Percentiles rank a stretch among this genome's conserved stretches.
Evolutionary conservation across 2,113 vertebrate species (phyloP).

Genomic region (Rhea pennata): DNA sequence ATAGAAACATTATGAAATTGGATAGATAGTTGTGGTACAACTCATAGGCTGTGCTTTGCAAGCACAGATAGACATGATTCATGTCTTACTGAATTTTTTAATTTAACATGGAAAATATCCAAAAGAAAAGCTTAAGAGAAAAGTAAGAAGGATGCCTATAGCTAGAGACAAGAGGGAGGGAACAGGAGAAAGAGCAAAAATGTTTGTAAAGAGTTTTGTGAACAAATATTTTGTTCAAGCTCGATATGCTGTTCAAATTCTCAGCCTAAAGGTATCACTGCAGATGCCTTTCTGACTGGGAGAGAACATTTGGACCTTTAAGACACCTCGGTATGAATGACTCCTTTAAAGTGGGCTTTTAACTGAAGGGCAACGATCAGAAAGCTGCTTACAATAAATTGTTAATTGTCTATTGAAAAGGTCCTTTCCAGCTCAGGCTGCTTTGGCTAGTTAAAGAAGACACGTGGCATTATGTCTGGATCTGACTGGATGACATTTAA

Average conservation of each 20-base stretch:
- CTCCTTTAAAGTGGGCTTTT: background rate
- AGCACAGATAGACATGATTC: background rate
- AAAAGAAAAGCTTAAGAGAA: background rate
- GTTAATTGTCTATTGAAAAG: background rate
- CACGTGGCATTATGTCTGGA: background rate
- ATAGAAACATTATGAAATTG: background rate
- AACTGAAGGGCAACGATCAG: fast-evolving
- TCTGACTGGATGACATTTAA: background rate
- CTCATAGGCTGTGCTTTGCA: background rate
- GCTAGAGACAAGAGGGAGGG: background rate
- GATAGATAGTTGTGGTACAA: background rate
- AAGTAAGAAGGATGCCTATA: background rate
- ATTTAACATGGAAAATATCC: background rate
- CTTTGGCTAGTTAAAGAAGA: background rate
- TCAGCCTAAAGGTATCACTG: background rate
- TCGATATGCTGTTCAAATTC: fast-evolving
- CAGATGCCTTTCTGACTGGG: background rate
- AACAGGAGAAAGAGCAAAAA: background rate
- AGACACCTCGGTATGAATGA: background rate
- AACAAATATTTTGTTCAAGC: background rate
- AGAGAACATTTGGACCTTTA: background rate
- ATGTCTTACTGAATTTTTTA: background rate
- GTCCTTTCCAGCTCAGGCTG: background rate
- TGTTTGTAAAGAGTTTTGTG: background rate
- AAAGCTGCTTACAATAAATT: background rate